Evolutionary conservation across 2,888 invertebrate species (phyloP), one percentile per base, ranked within the genome.

Genomic region (Gnatocerus cornutus): DNA sequence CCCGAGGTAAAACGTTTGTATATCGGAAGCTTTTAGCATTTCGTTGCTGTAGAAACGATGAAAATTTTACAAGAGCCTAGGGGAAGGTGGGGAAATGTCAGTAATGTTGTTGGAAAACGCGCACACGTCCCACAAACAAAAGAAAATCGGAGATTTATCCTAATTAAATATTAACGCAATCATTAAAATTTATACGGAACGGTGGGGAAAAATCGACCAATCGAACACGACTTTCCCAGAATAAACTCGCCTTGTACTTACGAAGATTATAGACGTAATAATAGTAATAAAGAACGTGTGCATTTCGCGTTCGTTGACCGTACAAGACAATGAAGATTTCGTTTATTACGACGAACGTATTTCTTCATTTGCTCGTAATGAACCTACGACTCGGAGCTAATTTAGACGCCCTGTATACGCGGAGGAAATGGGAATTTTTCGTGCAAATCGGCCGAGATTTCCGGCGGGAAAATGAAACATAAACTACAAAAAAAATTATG

Each of bases 161-260:
- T 43, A 43, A 43, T 43, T 43, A 43, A 43, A 43, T 43, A 43
- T 43, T 43, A 43, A 43, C 10, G n/a, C 43, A 8, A 2, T 2
- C 10, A 8, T 43, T 10, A 43, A 8, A 1, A 2, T 43, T 2
- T 8, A 7, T 37, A 37, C 37, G 37, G 6, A 37, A 37, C 7
- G 8, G n/a, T n/a, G n/a, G 9, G 9, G 37, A 37, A 37, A 37
- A 37, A 37, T 8, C 37, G 9, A 37, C 37, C 37, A n/a, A 37
- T 8, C 37, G 21, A 37, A 37, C 37, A 5, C 1, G 37, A 37
- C 37, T 37, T 37, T n/a, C 8, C 8, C 37, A n/a, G n/a, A 8
- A 37, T 37, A 37, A 37, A 21, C 21, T 21, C 21, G 21, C 21
- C 21, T 21, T 37, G n/a, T 8, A 37, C 7, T 37, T 37, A 37